Evolutionary conservation across 1,140 invertebrate species (phyloP), one percentile per base, ranked within the genome.

Genomic region (Aricia agestis): DNA sequence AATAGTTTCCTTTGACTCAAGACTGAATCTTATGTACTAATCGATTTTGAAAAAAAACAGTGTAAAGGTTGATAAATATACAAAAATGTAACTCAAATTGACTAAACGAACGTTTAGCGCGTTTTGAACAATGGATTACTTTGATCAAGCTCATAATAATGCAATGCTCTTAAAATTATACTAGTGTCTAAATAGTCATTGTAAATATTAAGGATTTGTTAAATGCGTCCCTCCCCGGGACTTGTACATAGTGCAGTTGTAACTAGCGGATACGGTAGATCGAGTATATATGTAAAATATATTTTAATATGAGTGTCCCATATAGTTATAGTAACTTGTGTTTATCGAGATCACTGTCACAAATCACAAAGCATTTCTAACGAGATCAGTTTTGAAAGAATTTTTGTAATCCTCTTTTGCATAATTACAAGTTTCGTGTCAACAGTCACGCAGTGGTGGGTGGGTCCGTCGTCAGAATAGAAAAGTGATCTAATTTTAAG

Each of bases 181-280:
- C 82, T 84, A 85, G 82, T 85, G 78, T 87, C 81, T 85, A 84
- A 79, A 86, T 88, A 92, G 89, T 92, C 88, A 91, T 88, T 92
- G 91, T 92, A 92, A 86, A 92, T 92, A 92, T 82, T 82, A 87
- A 90, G 80, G 84, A 86, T 82, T 86, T 82, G 85, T 80, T 90
- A 82, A 86, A 80, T 82, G 83, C 80, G 81, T 86, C 82, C 76
- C 76, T 72, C 9, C 2, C 86, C 82, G 82, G 83, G 83, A 80
- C 19, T 91, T 92, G 90, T 92, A 92, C 90, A 92, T 92, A 92
- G 76, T 89, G 84, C 83, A 84, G 83, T 91, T 91, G 90, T 59
- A 80, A 83, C 85, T 89, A 90, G 88, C 82, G 81, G 76, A 79
- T 83, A 87, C 85, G 52, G 71, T 91, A 87, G 80, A 87, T 86